Percentiles rank a stretch among this genome's conserved stretches.
phyloP scores from a whole-genome alignment of 2,888 invertebrate species.

The Tetropium fuscum region DNA sequence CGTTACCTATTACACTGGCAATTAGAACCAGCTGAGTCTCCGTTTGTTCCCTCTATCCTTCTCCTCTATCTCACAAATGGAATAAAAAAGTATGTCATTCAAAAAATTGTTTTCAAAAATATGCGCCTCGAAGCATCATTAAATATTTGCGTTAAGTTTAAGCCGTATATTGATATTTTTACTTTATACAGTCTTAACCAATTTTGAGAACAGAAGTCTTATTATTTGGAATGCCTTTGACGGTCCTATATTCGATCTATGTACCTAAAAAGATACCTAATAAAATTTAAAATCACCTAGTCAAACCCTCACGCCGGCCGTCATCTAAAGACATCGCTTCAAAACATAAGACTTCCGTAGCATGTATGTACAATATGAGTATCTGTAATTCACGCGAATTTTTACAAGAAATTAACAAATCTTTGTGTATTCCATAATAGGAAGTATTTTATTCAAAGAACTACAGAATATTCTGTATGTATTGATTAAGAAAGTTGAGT shows the following conservation, averaged over 20 bases:
- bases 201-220: constrained; percentile 35
- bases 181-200: constrained; percentile 50
- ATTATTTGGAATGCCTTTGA: constrained; percentile 27
- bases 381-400: constrained; percentile 14
- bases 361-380: constrained; percentile 1
- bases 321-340: constrained; percentile 13
- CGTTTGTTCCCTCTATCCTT: constrained; percentile 43
- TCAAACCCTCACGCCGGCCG: too few species aligned
- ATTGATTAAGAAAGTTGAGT: constrained; percentile 49
- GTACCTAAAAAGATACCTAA: too few species aligned
- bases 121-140: constrained; percentile 53
- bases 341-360: constrained; percentile 33
- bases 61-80: constrained; percentile 45
- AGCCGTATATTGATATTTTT: constrained; percentile 37
- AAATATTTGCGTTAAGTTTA: constrained; percentile 21
- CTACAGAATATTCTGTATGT: constrained; percentile 16
- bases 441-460: constrained; percentile 15
- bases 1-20: constrained; percentile 37
- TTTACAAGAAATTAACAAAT: constrained; percentile 13
- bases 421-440: not conserved
- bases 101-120: constrained; percentile 48
- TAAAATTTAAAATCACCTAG: too few species aligned
- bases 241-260: not conserved
- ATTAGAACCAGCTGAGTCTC: constrained; percentile 56
- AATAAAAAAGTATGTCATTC: constrained; percentile 44